A percentile compares a stretch with the other conserved stretches of the same genome.
Conservation (phyloP, 1,140 invertebrate species). For the Calliopsis andreniformis region DNA sequence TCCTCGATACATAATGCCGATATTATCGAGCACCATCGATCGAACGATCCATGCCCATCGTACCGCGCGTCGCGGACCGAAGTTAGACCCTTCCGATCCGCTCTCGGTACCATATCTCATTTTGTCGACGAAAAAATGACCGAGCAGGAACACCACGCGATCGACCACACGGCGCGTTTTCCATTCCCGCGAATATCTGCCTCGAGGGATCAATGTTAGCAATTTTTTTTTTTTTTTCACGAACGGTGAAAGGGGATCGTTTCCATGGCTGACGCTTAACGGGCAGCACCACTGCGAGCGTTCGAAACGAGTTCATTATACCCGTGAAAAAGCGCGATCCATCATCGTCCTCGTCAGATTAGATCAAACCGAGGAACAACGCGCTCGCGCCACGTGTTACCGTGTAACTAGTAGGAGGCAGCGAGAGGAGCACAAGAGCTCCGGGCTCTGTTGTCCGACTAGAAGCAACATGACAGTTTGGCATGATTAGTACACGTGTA, state of each 20-base stretch:
- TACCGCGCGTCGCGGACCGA: too few species aligned
- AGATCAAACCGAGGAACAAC: conserved; percentile 57
- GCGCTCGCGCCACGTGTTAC: conserved; percentile 22
- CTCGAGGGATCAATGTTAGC: background rate
- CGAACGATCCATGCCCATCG: too few species aligned
- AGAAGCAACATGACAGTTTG: conserved; percentile 69
- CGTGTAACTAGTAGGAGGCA: conserved; percentile 47
- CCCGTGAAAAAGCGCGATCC: conserved; percentile 44
- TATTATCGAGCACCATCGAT: background rate
- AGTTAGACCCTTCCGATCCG: background rate
- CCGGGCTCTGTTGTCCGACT: conserved; percentile 56
- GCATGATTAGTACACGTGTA: conserved; percentile 73
- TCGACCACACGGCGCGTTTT: conserved; percentile 39
- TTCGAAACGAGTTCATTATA: conserved; percentile 49
- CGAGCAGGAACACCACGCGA: background rate
- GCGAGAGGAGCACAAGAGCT: conserved; percentile 9
- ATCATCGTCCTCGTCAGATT: conserved; percentile 48
- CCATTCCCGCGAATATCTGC: conserved; percentile 14
- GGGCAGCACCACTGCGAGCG: background rate
- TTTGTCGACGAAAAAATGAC: background rate
- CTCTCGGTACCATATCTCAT: too few species aligned
- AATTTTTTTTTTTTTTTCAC: conserved; percentile 8
- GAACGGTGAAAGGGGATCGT: background rate
- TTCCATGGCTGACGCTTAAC: background rate
- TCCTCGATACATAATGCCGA: conserved; percentile 21